Base-by-base conservation (phyloP, 2,113 vertebrate species). In the Vimba vimba region DNA sequence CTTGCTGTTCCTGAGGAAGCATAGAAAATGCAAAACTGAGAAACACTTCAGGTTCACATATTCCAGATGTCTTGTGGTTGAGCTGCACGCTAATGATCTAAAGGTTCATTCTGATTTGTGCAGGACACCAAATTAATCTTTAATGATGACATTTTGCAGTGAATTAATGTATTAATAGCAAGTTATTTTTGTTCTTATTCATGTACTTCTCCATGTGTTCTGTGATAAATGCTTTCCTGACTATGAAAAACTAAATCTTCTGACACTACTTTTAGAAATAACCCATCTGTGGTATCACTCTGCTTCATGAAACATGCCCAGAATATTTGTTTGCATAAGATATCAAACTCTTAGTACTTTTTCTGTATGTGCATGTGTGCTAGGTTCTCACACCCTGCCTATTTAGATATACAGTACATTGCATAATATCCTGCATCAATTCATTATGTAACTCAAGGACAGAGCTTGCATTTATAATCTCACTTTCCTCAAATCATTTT, bases 241-340 rank as follows among this genome's bases (percentile, higher is more conserved):
- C 68, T 71, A 43, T 71, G 4, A 27, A 27, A 27, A 64, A 64
- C 4, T 0, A 73, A 47, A 74, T 17, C n/a, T 47, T 75, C 43
- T 25, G 12, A 9, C 19, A 17, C 9, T 45, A n/a, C 71, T 47
- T 75, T 75, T 27, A 75, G 43, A 75, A 75, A 50, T 27, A 75
- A 27, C 11, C 12, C 73, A 75, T 75, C 43, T 75, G 43, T 47
- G 73, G 43, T 75, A 75, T 50, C 39, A 50, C 43, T 13, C 60
- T 75, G 73, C 43, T 50, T 64, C 27, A n/a, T 4, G 4, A 80
- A 77, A 55, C 33, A 74, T 74, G 82, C 50, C 50, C 4, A 36
- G 52, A 62, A 84, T 74, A 74, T 84, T 64, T 84, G 55, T 77
- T 79, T 80, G 73, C 83, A 64, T 39, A 71, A 43, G 36, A 43